Evolutionary conservation across 2,888 invertebrate genomes (phyloP).

Genomic region (Heteromyza rotundicornis): DNA sequence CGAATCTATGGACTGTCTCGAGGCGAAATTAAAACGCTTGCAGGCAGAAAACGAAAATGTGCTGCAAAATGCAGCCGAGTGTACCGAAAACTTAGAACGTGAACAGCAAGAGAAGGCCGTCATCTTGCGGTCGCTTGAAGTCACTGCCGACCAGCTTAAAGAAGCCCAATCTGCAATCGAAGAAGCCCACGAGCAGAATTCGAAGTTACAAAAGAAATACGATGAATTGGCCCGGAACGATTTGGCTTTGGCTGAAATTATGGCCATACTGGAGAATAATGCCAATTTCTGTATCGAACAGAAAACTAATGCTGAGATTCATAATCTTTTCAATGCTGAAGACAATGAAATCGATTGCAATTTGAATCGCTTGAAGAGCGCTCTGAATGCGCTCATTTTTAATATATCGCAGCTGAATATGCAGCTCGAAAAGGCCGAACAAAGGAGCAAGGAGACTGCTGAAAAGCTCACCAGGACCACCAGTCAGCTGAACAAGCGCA

Average conservation of each 20-base stretch:
- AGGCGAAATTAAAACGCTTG: slow-evolving; percentile 20
- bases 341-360: slow-evolving; percentile 1
- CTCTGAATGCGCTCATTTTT: slow-evolving; percentile 25
- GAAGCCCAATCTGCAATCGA: slow-evolving; percentile 5
- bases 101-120: slow-evolving; percentile 33
- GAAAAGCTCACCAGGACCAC: slow-evolving; percentile 22
- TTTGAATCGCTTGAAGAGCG: slow-evolving; percentile 18
- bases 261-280: slow-evolving; percentile 30
- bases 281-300: neutral
- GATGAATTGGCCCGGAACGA: slow-evolving; percentile 30
- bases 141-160: slow-evolving; percentile 33
- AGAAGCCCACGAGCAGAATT: slow-evolving; percentile 24
- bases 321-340: slow-evolving; percentile 16
- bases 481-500: slow-evolving; percentile 19
- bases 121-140: slow-evolving; percentile 31
- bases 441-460: slow-evolving; percentile 20
- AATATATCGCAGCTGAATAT: slow-evolving; percentile 21
- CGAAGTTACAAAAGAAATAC: slow-evolving; percentile 24
- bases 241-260: slow-evolving; percentile 24
- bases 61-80: slow-evolving; percentile 12
- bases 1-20: slow-evolving; percentile 6
- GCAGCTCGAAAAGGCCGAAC: slow-evolving; percentile 18
- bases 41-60: slow-evolving; percentile 25
- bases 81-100: slow-evolving; percentile 18
- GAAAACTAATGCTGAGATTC: neutral